Base-by-base conservation (phyloP, 2,888 invertebrate genomes). In the Entomobrya multifasciata region DNA sequence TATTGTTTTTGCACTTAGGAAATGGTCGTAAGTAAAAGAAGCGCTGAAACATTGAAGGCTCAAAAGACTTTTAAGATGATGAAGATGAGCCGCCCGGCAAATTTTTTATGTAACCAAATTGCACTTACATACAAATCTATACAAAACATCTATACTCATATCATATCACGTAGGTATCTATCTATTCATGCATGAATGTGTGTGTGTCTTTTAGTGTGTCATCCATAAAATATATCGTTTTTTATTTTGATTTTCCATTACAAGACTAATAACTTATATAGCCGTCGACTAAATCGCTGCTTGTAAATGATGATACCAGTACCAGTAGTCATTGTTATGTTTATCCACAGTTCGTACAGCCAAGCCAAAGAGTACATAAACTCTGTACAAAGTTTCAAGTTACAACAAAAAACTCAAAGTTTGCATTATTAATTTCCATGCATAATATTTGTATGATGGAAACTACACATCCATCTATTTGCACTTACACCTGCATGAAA, bases 1-100 rank as follows among this genome's bases (percentile, higher is more conserved):
- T 81, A 81, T 81, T 81, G 80, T 81, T 81, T 81, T 81, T 70
- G 70, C 25, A 67, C n/a, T 70, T n/a, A 70, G 11, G n/a, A 70
- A 49, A 65, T 36, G 36, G 62, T 65, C n/a, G n/a, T 65, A 36
- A 36, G 36, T 30, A n/a, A 65, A 70, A 55, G 70, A 81, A 81
- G 70, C 70, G 36, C 20, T 65, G 47, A 65, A 47, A 78, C 65
- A 49, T 65, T 65, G 47, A 30, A 27, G 22, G 78, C n/a, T 60
- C 5, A n/a, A n/a, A n/a, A n/a, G n/a, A n/a, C n/a, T n/a, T n/a
- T n/a, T n/a, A n/a, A n/a, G n/a, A 27, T 78, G 44, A 22, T 70
- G 44, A 81, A 70, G 57, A 81, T 67, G 52, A 55, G 80, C 70
- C 44, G 70, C 36, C 70, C 17, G 80, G 13, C 36, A 36, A 36